These are phyloP conservation scores for Thalassophryne amazonica DNA, from an alignment of 2,797 vertebrate species.

Conservation along the genomic window DNA sequence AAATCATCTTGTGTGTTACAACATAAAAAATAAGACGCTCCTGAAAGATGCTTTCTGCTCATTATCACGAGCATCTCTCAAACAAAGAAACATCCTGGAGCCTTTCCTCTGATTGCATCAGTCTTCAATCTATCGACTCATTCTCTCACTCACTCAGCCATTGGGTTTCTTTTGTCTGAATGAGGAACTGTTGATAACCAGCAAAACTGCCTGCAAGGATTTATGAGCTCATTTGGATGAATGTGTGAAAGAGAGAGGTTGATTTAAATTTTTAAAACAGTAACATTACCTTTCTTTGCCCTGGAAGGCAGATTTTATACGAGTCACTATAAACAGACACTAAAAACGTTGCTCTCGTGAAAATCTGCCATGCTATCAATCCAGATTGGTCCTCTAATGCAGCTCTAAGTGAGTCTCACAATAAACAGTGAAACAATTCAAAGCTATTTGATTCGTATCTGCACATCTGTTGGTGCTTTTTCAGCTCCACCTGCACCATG, in stretches of 20 bases:
- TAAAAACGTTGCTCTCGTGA: slow-evolving; percentile 43
- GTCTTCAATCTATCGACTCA: slow-evolving; percentile 37
- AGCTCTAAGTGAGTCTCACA: no score
- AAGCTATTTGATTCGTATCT: no score
- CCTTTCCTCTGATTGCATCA: slow-evolving; percentile 10
- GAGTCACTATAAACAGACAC: slow-evolving; percentile 48
- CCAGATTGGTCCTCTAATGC: no score
- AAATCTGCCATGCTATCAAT: no score
- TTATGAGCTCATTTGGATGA: slow-evolving; percentile 49
- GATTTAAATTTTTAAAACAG: slow-evolving; percentile 67
- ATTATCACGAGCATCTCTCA: slow-evolving; percentile 13
- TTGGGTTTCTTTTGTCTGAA: slow-evolving; percentile 30
- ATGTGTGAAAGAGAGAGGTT: slow-evolving; percentile 36
- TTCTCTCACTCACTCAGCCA: no score
- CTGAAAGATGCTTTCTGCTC: slow-evolving; percentile 2
- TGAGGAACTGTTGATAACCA: background rate
- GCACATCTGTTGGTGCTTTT: no score
- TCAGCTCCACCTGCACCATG: no score
- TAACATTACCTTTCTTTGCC: slow-evolving; percentile 42
- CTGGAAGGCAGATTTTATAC: slow-evolving; percentile 45
- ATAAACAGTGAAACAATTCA: no score
- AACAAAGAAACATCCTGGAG: slow-evolving; percentile 9
- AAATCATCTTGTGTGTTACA: slow-evolving; percentile 2
- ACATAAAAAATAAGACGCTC: slow-evolving; percentile 8
- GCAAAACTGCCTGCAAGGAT: slow-evolving; percentile 30